Conservation (phyloP, 2,113 vertebrate genomes). For the Glaucomys volans region DNA sequence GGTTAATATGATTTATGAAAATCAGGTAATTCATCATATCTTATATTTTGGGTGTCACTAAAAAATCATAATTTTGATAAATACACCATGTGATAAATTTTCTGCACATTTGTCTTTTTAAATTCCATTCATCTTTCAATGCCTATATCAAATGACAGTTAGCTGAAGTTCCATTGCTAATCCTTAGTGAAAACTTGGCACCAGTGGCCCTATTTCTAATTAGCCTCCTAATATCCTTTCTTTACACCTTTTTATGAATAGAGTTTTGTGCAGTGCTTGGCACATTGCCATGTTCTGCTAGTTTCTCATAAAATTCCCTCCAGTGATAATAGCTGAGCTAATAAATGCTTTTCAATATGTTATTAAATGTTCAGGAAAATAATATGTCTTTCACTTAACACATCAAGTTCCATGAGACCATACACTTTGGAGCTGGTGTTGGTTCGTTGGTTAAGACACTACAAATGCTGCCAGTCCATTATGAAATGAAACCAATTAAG, state of each 20-base stretch:
- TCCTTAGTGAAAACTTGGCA: not conserved
- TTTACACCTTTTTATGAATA: not conserved
- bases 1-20: not conserved
- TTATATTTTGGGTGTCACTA: not conserved
- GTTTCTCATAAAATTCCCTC: not conserved
- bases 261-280: not conserved
- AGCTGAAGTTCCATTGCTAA: not conserved
- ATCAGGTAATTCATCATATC: not conserved
- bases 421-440: not conserved
- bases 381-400: not conserved
- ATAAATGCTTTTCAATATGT: not conserved
- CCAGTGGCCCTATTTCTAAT: rapidly evolving
- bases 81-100: not conserved
- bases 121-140: not conserved
- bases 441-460: not conserved
- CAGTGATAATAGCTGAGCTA: not conserved
- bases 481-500: not conserved
- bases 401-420: not conserved
- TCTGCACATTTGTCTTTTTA: not conserved
- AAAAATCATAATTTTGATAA: not conserved
- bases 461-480: not conserved
- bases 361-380: not conserved
- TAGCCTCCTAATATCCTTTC: not conserved
- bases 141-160: not conserved
- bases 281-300: not conserved